Conservation (phyloP, 2,888 invertebrate species). For the Stenichneumon culpator region DNA sequence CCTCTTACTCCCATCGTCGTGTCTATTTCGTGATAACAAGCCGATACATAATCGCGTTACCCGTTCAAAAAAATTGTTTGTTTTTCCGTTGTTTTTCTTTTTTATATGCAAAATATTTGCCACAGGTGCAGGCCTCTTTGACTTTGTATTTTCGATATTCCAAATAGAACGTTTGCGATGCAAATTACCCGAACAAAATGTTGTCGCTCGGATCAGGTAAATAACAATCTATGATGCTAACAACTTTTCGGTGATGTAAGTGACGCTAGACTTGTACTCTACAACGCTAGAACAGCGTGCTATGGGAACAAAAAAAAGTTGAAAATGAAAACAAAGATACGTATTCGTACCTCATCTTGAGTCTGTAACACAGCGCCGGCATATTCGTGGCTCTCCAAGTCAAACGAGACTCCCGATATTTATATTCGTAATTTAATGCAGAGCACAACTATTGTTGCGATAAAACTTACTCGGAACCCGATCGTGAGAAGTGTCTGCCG, state of each 20-base stretch:
- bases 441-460: constrained; percentile 18
- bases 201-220: background rate
- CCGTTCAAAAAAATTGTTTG: background rate
- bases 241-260: constrained; percentile 14
- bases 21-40: background rate
- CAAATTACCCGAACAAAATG: background rate
- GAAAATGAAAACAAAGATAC: constrained; percentile 33
- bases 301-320: constrained; percentile 25
- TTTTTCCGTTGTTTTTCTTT: background rate
- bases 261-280: constrained; percentile 57
- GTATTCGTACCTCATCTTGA: constrained; percentile 57
- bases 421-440: constrained; percentile 27
- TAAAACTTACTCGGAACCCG: constrained; percentile 59
- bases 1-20: background rate
- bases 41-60: background rate
- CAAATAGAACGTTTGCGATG: background rate
- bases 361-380: constrained; percentile 38
- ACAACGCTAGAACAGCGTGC: constrained; percentile 56
- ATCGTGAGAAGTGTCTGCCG: constrained; percentile 40
- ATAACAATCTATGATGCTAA: background rate
- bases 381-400: constrained; percentile 42
- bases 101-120: background rate
- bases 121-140: background rate
- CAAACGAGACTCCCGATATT: constrained; percentile 43
- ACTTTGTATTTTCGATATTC: background rate